These are phyloP conservation scores for Orthonychiurus folsomi DNA, from an alignment of 2,888 invertebrate genomes.

Conservation along the genomic window DNA sequence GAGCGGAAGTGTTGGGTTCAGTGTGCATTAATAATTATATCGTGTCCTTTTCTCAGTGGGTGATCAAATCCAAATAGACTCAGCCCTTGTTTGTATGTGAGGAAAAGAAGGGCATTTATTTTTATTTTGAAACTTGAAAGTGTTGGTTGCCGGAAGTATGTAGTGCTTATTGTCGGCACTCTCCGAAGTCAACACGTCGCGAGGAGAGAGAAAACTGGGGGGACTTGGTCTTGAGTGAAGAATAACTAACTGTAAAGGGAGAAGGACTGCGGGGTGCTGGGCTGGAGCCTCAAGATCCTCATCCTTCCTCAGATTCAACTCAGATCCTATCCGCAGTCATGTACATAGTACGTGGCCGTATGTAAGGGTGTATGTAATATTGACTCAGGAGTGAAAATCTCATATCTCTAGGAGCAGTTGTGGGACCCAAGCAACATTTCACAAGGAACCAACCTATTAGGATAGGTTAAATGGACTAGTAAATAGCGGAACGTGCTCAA, in stretches of 20 bases:
- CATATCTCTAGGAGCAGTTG: conserved; percentile 13
- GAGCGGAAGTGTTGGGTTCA: too few species aligned
- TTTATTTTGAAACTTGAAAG: neutral
- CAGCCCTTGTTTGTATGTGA: too few species aligned
- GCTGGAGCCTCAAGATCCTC: too few species aligned
- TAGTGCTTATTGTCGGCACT: neutral
- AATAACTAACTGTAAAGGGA: neutral
- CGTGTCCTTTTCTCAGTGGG: too few species aligned
- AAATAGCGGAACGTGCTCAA: conserved; percentile 22
- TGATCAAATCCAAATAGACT: too few species aligned
- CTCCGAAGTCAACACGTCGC: neutral
- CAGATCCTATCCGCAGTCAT: too few species aligned
- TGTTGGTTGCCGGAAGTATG: neutral
- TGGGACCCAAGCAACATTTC: conserved; percentile 1
- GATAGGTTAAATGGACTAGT: conserved; percentile 16
- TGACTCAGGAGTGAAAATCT: conserved; percentile 9
- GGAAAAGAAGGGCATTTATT: too few species aligned
- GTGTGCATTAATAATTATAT: too few species aligned
- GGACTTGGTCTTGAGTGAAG: neutral
- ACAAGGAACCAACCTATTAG: conserved; percentile 13
- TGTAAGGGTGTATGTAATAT: neutral
- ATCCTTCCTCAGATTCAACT: neutral
- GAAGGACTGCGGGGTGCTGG: neutral
- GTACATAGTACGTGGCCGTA: neutral
- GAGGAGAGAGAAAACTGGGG: neutral